A percentile compares a stretch with the other conserved stretches of the same genome.
Evolutionary conservation across 1,140 invertebrate species (phyloP).

Genomic region (Euura lappo): DNA sequence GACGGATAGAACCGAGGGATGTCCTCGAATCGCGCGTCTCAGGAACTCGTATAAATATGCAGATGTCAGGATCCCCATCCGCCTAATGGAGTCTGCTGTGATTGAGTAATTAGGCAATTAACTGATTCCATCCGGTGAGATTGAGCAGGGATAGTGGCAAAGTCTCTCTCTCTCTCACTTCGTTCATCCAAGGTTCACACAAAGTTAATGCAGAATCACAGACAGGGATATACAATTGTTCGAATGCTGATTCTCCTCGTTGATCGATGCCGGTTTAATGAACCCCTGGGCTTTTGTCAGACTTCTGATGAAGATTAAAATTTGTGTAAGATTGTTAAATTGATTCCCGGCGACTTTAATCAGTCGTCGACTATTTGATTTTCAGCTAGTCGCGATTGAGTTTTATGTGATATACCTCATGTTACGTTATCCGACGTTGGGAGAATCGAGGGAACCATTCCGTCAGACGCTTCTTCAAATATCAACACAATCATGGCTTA

Average conservation of each 20-base stretch:
- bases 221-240: too few species aligned
- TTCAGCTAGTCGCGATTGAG: not conserved
- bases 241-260: too few species aligned
- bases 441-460: not conserved
- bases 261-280: too few species aligned
- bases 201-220: too few species aligned
- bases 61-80: not conserved
- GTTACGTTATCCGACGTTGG: not conserved
- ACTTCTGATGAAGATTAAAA: not conserved
- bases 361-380: constrained; percentile 1
- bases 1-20: too few species aligned
- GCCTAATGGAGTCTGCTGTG: not conserved
- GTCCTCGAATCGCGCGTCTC: not conserved
- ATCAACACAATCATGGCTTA: not conserved
- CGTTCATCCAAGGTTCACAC: too few species aligned
- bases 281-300: too few species aligned
- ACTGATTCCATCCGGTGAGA: not conserved
- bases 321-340: not conserved
- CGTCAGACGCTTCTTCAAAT: not conserved
- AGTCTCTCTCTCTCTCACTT: too few species aligned
- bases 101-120: constrained; percentile 3
- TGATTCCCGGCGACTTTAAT: not conserved
- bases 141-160: not conserved
- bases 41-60: not conserved
- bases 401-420: too few species aligned